Conservation (phyloP, 2,797 vertebrate species). For the Peromyscus nudipes region DNA sequence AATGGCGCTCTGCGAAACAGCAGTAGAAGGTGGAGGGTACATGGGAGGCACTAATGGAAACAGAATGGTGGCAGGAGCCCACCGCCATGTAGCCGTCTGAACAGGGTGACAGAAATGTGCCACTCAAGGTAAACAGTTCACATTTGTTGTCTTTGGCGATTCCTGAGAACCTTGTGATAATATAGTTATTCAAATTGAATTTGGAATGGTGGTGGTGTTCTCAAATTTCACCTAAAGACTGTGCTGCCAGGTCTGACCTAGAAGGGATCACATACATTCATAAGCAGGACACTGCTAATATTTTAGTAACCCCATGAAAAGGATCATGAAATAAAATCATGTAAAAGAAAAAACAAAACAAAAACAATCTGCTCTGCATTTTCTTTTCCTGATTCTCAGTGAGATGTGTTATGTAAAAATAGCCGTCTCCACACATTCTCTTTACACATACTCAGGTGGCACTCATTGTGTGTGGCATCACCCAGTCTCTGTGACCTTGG, state of each 20-base stretch:
- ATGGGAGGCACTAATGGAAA: not conserved
- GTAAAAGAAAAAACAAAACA: constrained; percentile 6
- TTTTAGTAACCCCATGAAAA: constrained; percentile 68
- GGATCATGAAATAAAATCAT: constrained; percentile 69
- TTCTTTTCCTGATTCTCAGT: constrained; percentile 57
- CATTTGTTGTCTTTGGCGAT: constrained; percentile 73
- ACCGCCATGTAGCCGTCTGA: not conserved
- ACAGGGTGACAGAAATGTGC: constrained; percentile 34
- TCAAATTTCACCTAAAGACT: constrained; percentile 72
- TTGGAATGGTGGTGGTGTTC: constrained; percentile 75
- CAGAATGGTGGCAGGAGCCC: not conserved
- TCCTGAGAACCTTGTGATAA: constrained; percentile 72
- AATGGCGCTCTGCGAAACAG: not conserved
- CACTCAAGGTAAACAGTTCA: constrained; percentile 42
- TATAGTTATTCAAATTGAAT: constrained; percentile 78
- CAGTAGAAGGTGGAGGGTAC: constrained; percentile 6
- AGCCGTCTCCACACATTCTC: constrained; percentile 17
- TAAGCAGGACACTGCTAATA: constrained; percentile 41
- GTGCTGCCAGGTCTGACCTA: constrained; percentile 68
- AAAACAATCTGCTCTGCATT: not conserved
- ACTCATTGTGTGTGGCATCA: constrained; percentile 55
- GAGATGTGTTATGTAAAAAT: constrained; percentile 53
- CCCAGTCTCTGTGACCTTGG: constrained; percentile 69
- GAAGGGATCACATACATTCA: constrained; percentile 48
- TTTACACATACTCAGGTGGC: constrained; percentile 11